These are phyloP conservation scores for Melinaea marsaeus DNA, from an alignment of 2,888 invertebrate species.

Conservation along the genomic window DNA sequence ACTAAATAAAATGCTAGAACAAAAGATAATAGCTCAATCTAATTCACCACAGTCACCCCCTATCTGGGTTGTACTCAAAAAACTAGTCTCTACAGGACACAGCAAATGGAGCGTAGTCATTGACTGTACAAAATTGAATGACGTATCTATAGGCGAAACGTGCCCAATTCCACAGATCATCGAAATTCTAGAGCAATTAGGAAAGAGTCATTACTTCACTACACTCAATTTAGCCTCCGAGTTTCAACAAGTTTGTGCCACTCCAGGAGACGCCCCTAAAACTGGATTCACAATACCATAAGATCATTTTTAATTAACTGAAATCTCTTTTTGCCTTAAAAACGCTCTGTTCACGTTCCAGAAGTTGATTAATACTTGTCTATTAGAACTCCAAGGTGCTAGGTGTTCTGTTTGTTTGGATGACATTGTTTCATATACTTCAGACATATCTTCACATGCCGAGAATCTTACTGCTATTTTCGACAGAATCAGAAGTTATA, in stretches of 20 bases:
- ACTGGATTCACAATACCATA: no score
- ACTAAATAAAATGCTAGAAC: no score
- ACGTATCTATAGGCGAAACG: constrained; percentile 30
- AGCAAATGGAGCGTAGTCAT: constrained; percentile 33
- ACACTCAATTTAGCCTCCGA: constrained; percentile 16
- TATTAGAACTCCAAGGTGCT: not conserved
- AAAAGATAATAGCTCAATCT: constrained; percentile 19
- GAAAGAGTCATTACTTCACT: constrained; percentile 29
- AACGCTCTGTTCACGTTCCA: not conserved
- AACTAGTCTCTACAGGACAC: constrained; percentile 28
- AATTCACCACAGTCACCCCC: constrained; percentile 33
- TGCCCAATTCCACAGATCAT: constrained; percentile 35
- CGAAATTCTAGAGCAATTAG: constrained; percentile 35
- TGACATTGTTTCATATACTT: constrained; percentile 4
- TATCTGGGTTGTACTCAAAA: constrained; percentile 15
- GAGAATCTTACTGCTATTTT: constrained; percentile 9
- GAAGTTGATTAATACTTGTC: not conserved
- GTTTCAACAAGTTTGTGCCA: constrained; percentile 23
- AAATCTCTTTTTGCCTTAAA: no score
- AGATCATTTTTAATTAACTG: no score
- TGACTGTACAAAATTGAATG: constrained; percentile 30
- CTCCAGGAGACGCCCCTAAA: constrained; percentile 7
- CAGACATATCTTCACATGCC: not conserved
- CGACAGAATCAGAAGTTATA: constrained; percentile 10
- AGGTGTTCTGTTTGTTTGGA: constrained; percentile 1